Percentiles rank a stretch among this genome's conserved stretches.
Evolutionary conservation across 2,888 invertebrate species (phyloP).

Genomic region (Scrobipalpa atriplicella): DNA sequence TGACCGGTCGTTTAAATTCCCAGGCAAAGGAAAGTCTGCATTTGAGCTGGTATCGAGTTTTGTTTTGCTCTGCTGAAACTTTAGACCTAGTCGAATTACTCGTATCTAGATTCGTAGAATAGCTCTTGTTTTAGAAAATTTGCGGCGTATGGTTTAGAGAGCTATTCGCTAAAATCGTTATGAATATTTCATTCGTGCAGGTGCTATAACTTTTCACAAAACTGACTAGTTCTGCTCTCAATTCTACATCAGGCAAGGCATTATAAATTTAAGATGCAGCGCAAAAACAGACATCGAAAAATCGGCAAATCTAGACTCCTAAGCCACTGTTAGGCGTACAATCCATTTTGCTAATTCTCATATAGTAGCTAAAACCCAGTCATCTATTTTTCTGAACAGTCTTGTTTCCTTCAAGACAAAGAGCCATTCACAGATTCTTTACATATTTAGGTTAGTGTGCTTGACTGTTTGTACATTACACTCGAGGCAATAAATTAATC

Average conservation of each 20-base stretch:
- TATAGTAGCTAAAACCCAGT: not conserved
- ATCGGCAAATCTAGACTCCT: too few relatives aligned
- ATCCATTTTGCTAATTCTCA: not conserved
- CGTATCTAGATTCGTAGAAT: not conserved
- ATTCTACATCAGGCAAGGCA: too few relatives aligned
- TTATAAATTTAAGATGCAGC: too few relatives aligned
- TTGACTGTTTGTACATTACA: not conserved
- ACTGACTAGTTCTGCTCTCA: too few relatives aligned
- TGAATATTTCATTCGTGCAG: too few relatives aligned
- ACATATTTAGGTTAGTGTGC: conserved; percentile 12
- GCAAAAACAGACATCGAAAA: too few relatives aligned
- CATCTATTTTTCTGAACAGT: not conserved
- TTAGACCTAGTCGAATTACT: too few relatives aligned
- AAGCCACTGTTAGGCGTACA: too few relatives aligned
- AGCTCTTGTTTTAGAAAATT: too few relatives aligned
- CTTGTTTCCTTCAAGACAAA: conserved; percentile 11
- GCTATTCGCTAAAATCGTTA: too few relatives aligned
- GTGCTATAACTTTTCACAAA: too few relatives aligned
- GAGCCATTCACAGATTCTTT: conserved; percentile 9
- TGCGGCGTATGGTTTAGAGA: too few relatives aligned
- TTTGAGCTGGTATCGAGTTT: not conserved
- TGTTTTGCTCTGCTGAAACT: not conserved
- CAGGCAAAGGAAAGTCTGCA: not conserved
- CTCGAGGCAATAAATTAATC: not conserved
- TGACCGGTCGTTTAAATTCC: not conserved